phyloP scores from a whole-genome alignment of 2,113 vertebrate species.

The Acanthochromis polyacanthus region DNA sequence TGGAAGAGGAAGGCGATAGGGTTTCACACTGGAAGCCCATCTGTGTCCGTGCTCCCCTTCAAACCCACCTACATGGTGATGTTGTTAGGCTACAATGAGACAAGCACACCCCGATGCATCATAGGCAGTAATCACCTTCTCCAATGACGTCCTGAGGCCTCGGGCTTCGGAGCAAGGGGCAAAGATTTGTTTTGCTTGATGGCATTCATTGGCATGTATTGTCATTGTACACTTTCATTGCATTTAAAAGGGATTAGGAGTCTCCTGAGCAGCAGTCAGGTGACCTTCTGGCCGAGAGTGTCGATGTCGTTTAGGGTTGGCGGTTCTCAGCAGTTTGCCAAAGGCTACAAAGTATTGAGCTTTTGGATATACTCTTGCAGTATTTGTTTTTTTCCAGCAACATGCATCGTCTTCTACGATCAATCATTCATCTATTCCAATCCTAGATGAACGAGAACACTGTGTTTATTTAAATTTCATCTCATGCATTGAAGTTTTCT shows the following conservation, averaged over 20 bases:
- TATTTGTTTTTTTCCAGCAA: too few relatives aligned
- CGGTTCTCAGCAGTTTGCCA: background rate
- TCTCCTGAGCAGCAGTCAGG: slow-evolving; percentile 23
- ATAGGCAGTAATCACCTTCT: slow-evolving; percentile 64
- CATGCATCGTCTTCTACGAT: too few relatives aligned
- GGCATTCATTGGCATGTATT: slow-evolving; percentile 38
- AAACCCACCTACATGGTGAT: slow-evolving; percentile 48
- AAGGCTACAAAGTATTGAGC: background rate
- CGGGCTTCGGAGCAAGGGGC: slow-evolving; percentile 19
- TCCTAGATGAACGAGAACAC: too few relatives aligned
- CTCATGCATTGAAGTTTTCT: too few relatives aligned
- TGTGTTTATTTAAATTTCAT: too few relatives aligned
- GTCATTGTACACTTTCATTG: slow-evolving; percentile 45
- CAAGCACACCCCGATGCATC: slow-evolving; percentile 60
- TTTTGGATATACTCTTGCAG: background rate
- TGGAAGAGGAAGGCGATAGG: slow-evolving; percentile 68
- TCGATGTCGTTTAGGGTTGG: slow-evolving; percentile 4
- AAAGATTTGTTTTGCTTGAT: slow-evolving; percentile 51
- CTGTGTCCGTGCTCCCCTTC: slow-evolving; percentile 61
- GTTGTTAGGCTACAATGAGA: slow-evolving; percentile 42
- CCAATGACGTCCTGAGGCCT: slow-evolving; percentile 33
- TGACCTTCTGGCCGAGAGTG: slow-evolving; percentile 42
- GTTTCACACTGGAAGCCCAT: slow-evolving; percentile 80
- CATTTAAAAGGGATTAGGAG: slow-evolving; percentile 46
- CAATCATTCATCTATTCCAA: too few relatives aligned